Evolutionary conservation across 1,140 invertebrate genomes (phyloP).

Genomic region (Drosophila tristis): DNA sequence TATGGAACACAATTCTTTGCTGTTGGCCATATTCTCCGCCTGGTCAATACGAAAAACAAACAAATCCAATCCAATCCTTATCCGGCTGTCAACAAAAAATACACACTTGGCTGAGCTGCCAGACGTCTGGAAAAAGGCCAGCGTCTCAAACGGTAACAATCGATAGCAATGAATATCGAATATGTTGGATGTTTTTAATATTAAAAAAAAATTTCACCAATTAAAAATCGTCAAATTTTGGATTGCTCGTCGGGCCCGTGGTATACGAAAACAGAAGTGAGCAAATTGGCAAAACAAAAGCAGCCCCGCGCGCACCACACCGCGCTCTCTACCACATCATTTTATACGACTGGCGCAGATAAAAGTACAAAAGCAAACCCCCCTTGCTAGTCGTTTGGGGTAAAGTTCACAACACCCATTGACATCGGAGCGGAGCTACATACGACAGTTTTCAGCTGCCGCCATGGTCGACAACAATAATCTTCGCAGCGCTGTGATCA

Average conservation of each 20-base stretch:
- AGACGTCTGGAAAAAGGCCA: neutral
- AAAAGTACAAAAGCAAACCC: constrained; percentile 11
- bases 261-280: neutral
- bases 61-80: no score
- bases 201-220: constrained; percentile 4
- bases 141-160: neutral
- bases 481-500: constrained; percentile 72
- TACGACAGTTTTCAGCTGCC: constrained; percentile 24
- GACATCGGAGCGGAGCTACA: constrained; percentile 1
- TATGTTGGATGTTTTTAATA: constrained; percentile 4
- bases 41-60: constrained; percentile 14
- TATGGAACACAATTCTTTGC: constrained; percentile 83
- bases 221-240: neutral
- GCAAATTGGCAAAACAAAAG: neutral
- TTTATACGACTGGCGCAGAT: neutral
- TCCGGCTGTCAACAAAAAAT: constrained; percentile 4
- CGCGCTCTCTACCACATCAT: no score
- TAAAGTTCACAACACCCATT: constrained; percentile 66
- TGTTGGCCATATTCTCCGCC: constrained; percentile 49
- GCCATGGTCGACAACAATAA: constrained; percentile 70
- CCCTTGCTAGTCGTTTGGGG: constrained; percentile 16
- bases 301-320: neutral
- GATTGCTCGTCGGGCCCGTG: neutral
- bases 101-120: constrained; percentile 1
- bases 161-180: neutral